Conservation (phyloP, 2,113 vertebrate genomes). For the Quiscalus mexicanus region DNA sequence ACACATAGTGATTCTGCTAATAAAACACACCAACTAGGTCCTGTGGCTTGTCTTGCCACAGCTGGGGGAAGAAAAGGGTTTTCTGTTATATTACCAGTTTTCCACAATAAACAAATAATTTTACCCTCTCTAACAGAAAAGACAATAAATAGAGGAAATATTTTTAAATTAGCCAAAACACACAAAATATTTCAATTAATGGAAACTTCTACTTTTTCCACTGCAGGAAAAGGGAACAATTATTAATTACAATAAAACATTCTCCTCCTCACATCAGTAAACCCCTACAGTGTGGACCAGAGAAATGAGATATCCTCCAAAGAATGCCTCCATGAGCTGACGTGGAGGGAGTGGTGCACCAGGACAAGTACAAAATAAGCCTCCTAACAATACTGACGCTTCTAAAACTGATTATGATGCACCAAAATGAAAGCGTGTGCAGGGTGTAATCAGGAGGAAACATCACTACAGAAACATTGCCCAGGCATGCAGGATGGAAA, state of each 20-base stretch:
- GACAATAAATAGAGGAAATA: not conserved
- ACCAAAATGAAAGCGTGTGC: not conserved
- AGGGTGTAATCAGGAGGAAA: conserved; percentile 19
- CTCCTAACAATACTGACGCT: not conserved
- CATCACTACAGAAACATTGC: not conserved
- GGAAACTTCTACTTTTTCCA: not conserved
- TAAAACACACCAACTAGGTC: not conserved
- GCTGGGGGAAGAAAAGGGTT: not conserved
- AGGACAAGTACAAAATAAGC: not conserved
- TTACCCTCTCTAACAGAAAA: not conserved
- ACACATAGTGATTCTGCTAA: not conserved
- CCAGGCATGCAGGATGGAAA: not conserved
- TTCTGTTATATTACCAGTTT: not conserved
- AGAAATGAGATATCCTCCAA: not conserved
- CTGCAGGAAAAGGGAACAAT: not conserved
- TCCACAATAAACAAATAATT: not conserved
- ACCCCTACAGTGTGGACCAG: not conserved
- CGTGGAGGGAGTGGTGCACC: not conserved
- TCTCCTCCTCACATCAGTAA: not conserved
- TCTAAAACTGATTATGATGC: not conserved
- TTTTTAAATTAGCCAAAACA: not conserved
- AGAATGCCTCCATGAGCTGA: not conserved
- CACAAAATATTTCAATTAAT: not conserved
- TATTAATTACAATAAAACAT: not conserved
- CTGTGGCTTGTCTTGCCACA: not conserved